A percentile compares a stretch with the other conserved stretches of the same genome.
Evolutionary conservation across 1,140 invertebrate genomes (phyloP).

Genomic region (Drosophila nigromelanica): DNA sequence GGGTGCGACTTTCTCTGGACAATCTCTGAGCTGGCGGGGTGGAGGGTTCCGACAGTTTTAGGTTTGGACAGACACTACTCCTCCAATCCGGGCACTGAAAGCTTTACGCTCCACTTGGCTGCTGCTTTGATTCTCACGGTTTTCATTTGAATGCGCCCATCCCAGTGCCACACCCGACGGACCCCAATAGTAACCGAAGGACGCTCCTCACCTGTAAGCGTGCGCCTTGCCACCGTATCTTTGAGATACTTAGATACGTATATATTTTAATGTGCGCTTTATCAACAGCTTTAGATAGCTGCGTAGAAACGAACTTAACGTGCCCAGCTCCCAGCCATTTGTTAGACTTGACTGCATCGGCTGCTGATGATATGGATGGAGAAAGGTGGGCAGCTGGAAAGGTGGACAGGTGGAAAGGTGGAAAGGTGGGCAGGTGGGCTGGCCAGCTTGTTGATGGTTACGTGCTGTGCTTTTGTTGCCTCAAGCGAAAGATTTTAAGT

Average conservation of each 20-base stretch:
- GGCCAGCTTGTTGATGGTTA: slow-evolving; percentile 36
- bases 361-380: slow-evolving; percentile 20
- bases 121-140: slow-evolving; percentile 78
- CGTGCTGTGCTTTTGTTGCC: slow-evolving; percentile 63
- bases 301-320: slow-evolving; percentile 8
- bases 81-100: slow-evolving; percentile 64
- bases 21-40: slow-evolving; percentile 43
- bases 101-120: slow-evolving; percentile 77
- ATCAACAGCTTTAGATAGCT: slow-evolving; percentile 76
- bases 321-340: slow-evolving; percentile 37
- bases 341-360: slow-evolving; percentile 55
- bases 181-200: slow-evolving; percentile 25
- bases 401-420: slow-evolving; percentile 7
- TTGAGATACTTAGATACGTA: slow-evolving; percentile 76
- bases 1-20: slow-evolving; percentile 42
- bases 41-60: slow-evolving; percentile 46
- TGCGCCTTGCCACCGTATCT: slow-evolving; percentile 46
- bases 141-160: slow-evolving; percentile 74
- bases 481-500: slow-evolving; percentile 50
- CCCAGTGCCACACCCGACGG: background rate
- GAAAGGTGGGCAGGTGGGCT: background rate
- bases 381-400: slow-evolving; percentile 10
- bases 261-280: slow-evolving; percentile 81
- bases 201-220: slow-evolving; percentile 41
- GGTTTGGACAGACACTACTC: slow-evolving; percentile 32